Base-by-base conservation (phyloP, 2,888 invertebrate species). In the Crematogaster levior region DNA sequence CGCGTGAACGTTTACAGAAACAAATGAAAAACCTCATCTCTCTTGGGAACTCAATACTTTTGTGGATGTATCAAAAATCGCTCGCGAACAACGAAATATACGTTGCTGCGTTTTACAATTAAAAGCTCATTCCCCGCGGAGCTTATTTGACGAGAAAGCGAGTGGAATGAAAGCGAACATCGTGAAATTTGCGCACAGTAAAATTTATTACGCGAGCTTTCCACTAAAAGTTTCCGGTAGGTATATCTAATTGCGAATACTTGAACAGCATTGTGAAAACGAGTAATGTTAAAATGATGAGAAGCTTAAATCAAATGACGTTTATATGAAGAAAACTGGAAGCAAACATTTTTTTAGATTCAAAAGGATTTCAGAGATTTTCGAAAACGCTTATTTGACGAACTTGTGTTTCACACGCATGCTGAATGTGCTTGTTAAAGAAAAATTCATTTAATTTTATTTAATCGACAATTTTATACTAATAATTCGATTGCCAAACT, bases 71-170 rank as follows among this genome's bases (percentile, higher is more conserved):
- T 79, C 18, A 56, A 68, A 79, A 77, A 79, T 79, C 56, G 46
- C 34, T 56, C 12, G 34, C 18, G 30, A 77, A 58, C 77, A 34
- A 68, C 43, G 43, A 79, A 58, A 70, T 77, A 56, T 34, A 10
- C 56, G n/a, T 34, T 40, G 51, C 51, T 65, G 27, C 34, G 51
- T 43, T 70, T 79, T 70, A 46, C 70, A 79, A 70, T 79, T 79
- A 79, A 79, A 79, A 79, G 70, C 56, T 79, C 66, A 75, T 77
- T 66, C 24, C n/a, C 12, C 34, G 24, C 30, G 24, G 21, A 79
- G 70, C 56, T 79, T 48, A 79, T 79, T 79, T 70, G 56, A 79
- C 43, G 43, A 34, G 43, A 43, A 70, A 43, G 24, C 56, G 7
- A 56, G 3, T 18, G 56, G 5, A 30, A 43, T 18, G 68, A 68